Evolutionary conservation across 2,113 vertebrate genomes (phyloP).

Genomic region (Petrocephalus microphthalmus): DNA sequence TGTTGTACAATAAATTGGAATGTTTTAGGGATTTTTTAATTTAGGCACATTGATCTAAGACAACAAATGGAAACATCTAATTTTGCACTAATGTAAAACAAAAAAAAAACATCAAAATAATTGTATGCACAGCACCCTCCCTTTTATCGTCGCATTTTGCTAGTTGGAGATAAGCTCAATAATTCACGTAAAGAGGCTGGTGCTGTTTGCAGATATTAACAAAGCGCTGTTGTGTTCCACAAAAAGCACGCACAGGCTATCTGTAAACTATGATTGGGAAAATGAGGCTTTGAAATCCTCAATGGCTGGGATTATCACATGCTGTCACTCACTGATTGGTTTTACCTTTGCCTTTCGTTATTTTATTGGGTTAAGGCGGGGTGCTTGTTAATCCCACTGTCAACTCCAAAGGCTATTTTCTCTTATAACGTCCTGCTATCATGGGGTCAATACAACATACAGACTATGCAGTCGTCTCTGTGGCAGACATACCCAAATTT

Average conservation of each 20-base stretch:
- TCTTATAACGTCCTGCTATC: not conserved
- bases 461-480: not conserved
- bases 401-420: not conserved
- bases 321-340: not conserved
- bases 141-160: conserved; percentile 1
- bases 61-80: not conserved
- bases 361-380: not conserved
- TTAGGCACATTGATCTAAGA: conserved; percentile 1
- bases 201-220: not conserved
- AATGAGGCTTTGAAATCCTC: not conserved
- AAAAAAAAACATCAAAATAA: not conserved
- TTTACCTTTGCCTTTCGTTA: not conserved
- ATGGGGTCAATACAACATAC: not conserved
- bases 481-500: not conserved
- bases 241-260: not conserved
- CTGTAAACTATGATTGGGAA: not conserved
- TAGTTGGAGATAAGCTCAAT: conserved; percentile 10
- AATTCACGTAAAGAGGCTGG: conserved; percentile 9
- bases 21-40: not conserved
- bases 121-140: not conserved
- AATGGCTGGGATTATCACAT: not conserved
- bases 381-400: not conserved
- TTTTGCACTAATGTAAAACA: not conserved
- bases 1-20: not conserved
- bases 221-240: not conserved